Conservation (phyloP, 2,113 vertebrate species). For the Aegotheles bennettii region DNA sequence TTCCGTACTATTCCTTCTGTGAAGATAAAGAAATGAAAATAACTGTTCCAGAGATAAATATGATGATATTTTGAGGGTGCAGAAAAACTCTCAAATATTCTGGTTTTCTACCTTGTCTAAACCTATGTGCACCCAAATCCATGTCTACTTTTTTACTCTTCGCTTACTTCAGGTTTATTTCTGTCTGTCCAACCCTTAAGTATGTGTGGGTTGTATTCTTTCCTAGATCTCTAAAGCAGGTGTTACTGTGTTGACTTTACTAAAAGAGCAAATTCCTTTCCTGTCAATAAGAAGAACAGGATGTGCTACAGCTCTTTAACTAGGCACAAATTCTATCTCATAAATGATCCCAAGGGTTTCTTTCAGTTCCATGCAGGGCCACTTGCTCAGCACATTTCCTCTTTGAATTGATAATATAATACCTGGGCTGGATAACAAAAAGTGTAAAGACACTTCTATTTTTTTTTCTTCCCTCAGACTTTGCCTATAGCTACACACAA, state of each 20-base stretch:
- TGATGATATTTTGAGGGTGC: not conserved
- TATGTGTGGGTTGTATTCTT: accelerated
- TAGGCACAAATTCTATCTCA: not conserved
- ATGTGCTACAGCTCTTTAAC: slow-evolving; percentile 34
- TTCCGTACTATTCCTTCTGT: not conserved
- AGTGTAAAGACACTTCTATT: not conserved
- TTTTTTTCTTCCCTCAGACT: not conserved
- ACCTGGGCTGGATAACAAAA: slow-evolving; percentile 40
- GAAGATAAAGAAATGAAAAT: not conserved
- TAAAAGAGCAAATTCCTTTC: not conserved
- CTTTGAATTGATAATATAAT: slow-evolving; percentile 44
- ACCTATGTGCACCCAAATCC: not conserved
- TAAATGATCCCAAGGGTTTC: slow-evolving; percentile 24
- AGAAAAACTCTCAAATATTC: not conserved
- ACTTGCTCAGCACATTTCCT: slow-evolving; percentile 47
- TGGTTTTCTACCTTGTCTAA: not conserved
- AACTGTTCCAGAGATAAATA: not conserved
- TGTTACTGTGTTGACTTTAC: slow-evolving; percentile 30
- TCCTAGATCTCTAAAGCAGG: not conserved
- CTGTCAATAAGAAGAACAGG: slow-evolving; percentile 8
- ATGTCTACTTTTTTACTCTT: not conserved
- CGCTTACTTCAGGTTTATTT: not conserved
- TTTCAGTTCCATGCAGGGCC: not conserved
- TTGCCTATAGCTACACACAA: not conserved
- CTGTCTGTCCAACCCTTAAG: not conserved